These are phyloP conservation scores for Baccha elongata DNA, from an alignment of 2,888 invertebrate genomes.

Conservation along the genomic window DNA sequence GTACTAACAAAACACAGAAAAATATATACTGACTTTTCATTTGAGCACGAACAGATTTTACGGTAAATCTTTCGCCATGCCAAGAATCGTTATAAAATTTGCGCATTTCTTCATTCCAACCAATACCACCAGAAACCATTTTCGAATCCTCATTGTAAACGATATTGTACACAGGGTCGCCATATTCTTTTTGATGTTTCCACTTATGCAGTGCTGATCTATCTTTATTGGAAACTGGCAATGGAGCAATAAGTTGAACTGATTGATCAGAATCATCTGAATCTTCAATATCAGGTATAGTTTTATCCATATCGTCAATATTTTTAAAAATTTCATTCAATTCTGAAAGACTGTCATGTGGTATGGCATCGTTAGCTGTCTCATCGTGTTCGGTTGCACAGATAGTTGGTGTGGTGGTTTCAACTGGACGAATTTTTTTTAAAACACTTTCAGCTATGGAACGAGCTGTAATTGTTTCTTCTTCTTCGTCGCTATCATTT, in stretches of 20 bases:
- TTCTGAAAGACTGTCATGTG: constrained; percentile 56
- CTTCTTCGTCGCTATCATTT: constrained; percentile 76
- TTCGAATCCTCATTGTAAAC: constrained; percentile 60
- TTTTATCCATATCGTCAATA: constrained; percentile 74
- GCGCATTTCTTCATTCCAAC: constrained; percentile 84
- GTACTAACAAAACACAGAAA: background rate
- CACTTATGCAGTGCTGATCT: background rate
- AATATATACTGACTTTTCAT: constrained; percentile 86
- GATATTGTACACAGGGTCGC: constrained; percentile 64
- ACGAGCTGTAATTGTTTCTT: constrained; percentile 77
- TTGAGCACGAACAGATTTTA: constrained; percentile 84
- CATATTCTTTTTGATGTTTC: constrained; percentile 9
- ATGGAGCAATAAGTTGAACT: constrained; percentile 44
- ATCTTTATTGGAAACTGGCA: constrained; percentile 18
- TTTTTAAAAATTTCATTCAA: constrained; percentile 74
- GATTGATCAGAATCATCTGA: constrained; percentile 56
- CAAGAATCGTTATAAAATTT: constrained; percentile 87
- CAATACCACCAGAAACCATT: constrained; percentile 74
- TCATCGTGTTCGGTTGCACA: background rate
- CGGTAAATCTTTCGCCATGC: constrained; percentile 86
- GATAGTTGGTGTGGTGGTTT: background rate
- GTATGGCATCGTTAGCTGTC: constrained; percentile 68
- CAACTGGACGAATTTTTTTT: constrained; percentile 2
- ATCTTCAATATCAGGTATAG: background rate
- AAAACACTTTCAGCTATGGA: constrained; percentile 79